Evolutionary conservation across 2,888 invertebrate species (phyloP), one percentile per base, ranked within the genome.

Genomic region (Teinopalpus imperialis): DNA sequence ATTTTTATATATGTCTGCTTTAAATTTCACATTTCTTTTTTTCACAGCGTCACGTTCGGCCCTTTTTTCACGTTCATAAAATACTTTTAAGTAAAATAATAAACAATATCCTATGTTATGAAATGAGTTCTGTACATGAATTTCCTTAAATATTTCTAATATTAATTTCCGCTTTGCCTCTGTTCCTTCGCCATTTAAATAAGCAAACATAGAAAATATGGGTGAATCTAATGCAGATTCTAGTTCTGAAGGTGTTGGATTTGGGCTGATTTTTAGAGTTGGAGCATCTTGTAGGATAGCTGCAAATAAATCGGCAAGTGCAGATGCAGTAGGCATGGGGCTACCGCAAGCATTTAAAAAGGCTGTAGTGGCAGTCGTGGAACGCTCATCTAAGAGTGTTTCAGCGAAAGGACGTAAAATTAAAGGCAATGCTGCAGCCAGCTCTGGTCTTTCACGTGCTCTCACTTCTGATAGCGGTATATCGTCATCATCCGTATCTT

Each of bases 21-120:
- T 97, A 57, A 96, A 95, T 60, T 92, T 92, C 55, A 92, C 89
- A 59, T 90, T 81, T 68, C 90, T 87, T 57, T 81, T 90, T 85
- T 81, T 91, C 56, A 52, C 89, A 53, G 61, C 86, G 73, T 87
- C 91, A 56, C 79, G 74, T 61, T 88, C 83, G 1, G 77, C 70
- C 16, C 78, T 77, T 16, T 68, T 81, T 52, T 88, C 91, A 59
- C 67, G 87, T 88, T 91, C 94, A 90, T 76, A 86, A 42, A 77
- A 74, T 51, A 94, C 95, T 91, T 96, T 97, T 55, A 97, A 89
- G 81, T 96, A 98, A 86, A 97, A 98, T 37, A 98, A 85, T 53
- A 98, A 90, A 61, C 95, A 91, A 78, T 96, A 97, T 31, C 98
- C 98, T 45, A 96, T 90, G 69, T 92, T 91, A 6, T 94, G 92